A percentile compares a stretch with the other conserved stretches of the same genome.
Evolutionary conservation across 1,140 invertebrate genomes (phyloP).

Genomic region (Leguminivora glycinivorella): DNA sequence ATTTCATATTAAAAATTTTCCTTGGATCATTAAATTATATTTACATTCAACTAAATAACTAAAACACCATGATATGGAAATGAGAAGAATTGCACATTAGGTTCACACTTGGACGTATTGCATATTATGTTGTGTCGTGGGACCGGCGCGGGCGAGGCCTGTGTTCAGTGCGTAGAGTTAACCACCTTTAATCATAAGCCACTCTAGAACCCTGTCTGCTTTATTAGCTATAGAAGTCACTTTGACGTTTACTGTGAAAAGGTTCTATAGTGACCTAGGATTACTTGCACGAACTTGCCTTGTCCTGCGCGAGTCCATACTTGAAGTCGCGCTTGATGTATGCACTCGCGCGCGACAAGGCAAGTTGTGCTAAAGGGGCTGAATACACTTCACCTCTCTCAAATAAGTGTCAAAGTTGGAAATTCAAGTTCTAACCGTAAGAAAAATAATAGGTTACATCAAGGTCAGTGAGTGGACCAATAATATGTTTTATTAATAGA

Average conservation of each 20-base stretch:
- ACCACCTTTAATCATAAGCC: not conserved
- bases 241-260: no score
- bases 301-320: no score
- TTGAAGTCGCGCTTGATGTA: no score
- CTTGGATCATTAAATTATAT: conserved; percentile 74
- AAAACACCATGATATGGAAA: conserved; percentile 74
- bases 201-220: no score
- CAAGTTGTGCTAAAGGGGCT: no score
- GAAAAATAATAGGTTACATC: not conserved
- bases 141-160: conserved; percentile 35
- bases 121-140: conserved; percentile 49
- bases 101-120: conserved; percentile 69
- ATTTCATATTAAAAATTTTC: conserved; percentile 63
- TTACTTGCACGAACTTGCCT: no score
- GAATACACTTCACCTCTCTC: not conserved
- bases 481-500: not conserved
- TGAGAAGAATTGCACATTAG: conserved; percentile 75
- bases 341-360: no score
- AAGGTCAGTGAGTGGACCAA: not conserved
- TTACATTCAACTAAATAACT: conserved; percentile 72
- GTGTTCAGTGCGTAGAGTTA: conserved; percentile 30
- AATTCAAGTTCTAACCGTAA: not conserved
- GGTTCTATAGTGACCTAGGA: no score
- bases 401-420: not conserved
- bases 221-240: no score